Percentiles rank a stretch among this genome's conserved stretches.
phyloP scores from a whole-genome alignment of 2,113 vertebrate genomes.

The Oreotrochilus melanogaster region DNA sequence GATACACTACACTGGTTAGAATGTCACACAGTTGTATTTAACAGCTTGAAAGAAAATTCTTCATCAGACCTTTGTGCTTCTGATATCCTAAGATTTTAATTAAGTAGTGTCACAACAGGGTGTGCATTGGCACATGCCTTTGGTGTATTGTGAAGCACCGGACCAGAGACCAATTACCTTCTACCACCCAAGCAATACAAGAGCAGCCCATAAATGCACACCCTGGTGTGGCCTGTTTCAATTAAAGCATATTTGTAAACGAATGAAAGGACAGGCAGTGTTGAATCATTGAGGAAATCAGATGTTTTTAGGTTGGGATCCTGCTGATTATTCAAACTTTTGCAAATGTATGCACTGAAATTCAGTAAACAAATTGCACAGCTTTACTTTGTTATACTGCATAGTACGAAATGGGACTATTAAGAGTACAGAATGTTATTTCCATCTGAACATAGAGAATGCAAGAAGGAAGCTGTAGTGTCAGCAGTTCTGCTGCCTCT shows the following conservation, averaged over 20 bases:
- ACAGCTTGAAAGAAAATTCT: conserved; percentile 30
- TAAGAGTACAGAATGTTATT: conserved; percentile 16
- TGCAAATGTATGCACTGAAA: background rate
- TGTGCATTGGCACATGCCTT: conserved; percentile 45
- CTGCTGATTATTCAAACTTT: conserved; percentile 22
- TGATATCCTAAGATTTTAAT: conserved; percentile 62
- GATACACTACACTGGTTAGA: background rate
- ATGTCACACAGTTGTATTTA: background rate
- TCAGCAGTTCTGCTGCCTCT: conserved; percentile 37
- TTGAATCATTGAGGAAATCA: conserved; percentile 22
- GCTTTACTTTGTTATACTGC: background rate
- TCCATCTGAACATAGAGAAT: background rate
- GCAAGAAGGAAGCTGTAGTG: background rate
- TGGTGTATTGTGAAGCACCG: conserved; percentile 58
- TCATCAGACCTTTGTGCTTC: conserved; percentile 35
- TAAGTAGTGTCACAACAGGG: conserved; percentile 67
- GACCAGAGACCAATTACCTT: conserved; percentile 70
- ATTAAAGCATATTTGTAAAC: conserved; percentile 53
- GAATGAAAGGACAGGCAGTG: background rate
- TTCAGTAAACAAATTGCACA: conserved; percentile 23
- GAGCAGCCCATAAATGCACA: conserved; percentile 34
- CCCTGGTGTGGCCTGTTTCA: conserved; percentile 47
- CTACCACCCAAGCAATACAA: conserved; percentile 41
- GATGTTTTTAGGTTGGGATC: background rate
- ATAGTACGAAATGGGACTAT: background rate